Conservation (phyloP, 2,888 invertebrate genomes). For the Pyrrhia umbra region DNA sequence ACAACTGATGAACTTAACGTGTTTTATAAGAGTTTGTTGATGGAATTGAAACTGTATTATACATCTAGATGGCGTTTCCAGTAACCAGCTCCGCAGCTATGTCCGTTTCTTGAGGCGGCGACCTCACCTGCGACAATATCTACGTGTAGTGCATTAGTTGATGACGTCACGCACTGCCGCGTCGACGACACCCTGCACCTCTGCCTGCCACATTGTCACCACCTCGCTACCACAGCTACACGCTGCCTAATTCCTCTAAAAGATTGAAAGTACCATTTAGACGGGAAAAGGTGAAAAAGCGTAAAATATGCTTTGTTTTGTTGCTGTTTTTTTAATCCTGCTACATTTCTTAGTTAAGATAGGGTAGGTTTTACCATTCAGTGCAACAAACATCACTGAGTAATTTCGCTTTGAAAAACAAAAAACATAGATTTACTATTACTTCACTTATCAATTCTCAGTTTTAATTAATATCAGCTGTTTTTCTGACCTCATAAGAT, state of each 20-base stretch:
- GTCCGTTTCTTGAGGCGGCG: slow-evolving; percentile 53
- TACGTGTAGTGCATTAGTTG: slow-evolving; percentile 83
- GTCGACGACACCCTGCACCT: slow-evolving; percentile 40
- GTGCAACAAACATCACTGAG: background rate
- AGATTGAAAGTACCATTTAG: slow-evolving; percentile 81
- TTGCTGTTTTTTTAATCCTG: slow-evolving; percentile 49
- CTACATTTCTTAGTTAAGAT: background rate
- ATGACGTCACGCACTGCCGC: slow-evolving; percentile 84
- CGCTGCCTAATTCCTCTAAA: slow-evolving; percentile 79
- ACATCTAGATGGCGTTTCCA: slow-evolving; percentile 56
- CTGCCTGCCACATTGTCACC: slow-evolving; percentile 58
- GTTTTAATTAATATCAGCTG: slow-evolving; percentile 38
- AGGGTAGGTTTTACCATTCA: background rate
- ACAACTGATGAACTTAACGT: too few species aligned
- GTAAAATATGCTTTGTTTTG: slow-evolving; percentile 68
- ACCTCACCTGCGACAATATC: slow-evolving; percentile 75
- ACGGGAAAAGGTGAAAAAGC: slow-evolving; percentile 70
- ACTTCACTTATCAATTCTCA: slow-evolving; percentile 28
- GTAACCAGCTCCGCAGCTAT: slow-evolving; percentile 16
- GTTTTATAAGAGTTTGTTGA: too few species aligned
- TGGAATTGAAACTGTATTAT: background rate
- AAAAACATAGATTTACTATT: slow-evolving; percentile 10
- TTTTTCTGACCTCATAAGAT: slow-evolving; percentile 44
- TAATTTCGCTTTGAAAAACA: slow-evolving; percentile 2
- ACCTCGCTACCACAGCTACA: slow-evolving; percentile 67